Evolutionary conservation across 1,140 invertebrate species (phyloP), one percentile per base, ranked within the genome.

Genomic region (Alviniconcha marisindica): DNA sequence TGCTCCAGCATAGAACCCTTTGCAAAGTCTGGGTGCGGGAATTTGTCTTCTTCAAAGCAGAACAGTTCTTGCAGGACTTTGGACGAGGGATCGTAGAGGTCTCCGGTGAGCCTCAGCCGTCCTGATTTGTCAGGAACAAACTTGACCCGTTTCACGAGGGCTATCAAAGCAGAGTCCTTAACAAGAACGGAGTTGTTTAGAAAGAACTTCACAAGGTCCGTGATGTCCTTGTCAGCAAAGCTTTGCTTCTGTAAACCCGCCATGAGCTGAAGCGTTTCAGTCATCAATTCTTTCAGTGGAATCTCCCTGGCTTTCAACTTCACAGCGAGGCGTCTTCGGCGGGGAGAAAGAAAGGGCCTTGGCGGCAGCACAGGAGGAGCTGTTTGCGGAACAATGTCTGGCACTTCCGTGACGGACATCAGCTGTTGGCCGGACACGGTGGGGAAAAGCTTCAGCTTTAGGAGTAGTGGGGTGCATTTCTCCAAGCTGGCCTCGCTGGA

Each of bases 51-150:
- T 10, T 66, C 28, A 81, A 42, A 83, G 40, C 69, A 28, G 38
- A 86, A 86, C 0, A 86, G 51, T 7, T 81, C 63, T 60, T 44
- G 42, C 38, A 86, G 60, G 5, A 71, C 24, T 31, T 36, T 18
- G 2, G 33, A 44, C 56, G 51, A 40, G 21, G 74, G 79, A 73
- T 84, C 74, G 69, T 82, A 86, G 44, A 86, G 24, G 14, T 84
- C 82, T 42, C 7, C 40, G 14, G 82, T 48, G 31, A 18, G 77
- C 51, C 40, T 40, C 12, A 63, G 31, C 14, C 28, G 63, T 2
- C 73, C 79, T 4, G 31, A 24, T 31, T 71, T 40, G n/a, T 76
- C 44, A 42, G 51, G 31, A 28, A 84, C 54, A 74, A 84, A 84
- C 31, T 15, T 7, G 10, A 84, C 36, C 21, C 63, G 31, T 38